Base-by-base conservation (phyloP, 2,113 vertebrate genomes). In the Nothoprocta perdicaria region DNA sequence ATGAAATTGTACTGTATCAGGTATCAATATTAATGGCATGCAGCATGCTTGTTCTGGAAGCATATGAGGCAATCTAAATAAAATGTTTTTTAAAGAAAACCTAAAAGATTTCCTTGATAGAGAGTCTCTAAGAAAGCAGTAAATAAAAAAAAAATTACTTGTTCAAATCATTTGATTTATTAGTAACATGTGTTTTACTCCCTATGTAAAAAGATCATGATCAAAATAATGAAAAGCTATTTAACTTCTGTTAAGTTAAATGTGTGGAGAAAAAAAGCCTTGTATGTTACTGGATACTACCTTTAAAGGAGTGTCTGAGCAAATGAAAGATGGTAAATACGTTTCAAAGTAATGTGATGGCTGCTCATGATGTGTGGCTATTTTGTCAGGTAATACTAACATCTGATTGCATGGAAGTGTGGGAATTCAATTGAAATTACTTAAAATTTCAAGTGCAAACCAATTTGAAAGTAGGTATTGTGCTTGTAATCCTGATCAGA, bases 351-450 rank as follows among this genome's bases (percentile, higher is more conserved):
- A 3, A 21, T 53, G 5, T 67, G 26, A 22, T 50, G 67, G 40
- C 31, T 53, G 18, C 63, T 48, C 2, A 1, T 67, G 10, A 3
- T 2, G 6, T 33, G 33, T 31, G 19, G 60, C 26, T 53, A 0
- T 46, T 77, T 77, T 31, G 12, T 73, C 35, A 55, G 72, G 60
- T 80, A 38, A 12, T 31, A 6, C 0, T 68, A 27, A 55, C 45
- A 63, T 69, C 4, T 40, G 12, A 26, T 65, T 46, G 10, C n/a
- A 10, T 72, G n/a, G 8, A 16, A 52, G 4, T 29, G 5, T 29
- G 38, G 23, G 33, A 67, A 48, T 73, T 73, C 15, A 0, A 22
- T 73, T 38, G 13, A 77, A n/a, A 38, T 73, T 73, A 17, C 41
- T 35, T 48, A 48, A 58, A 69, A n/a, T n/a, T 33, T 19, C 14